Evolutionary conservation across 2,113 vertebrate genomes (phyloP), one percentile per base, ranked within the genome.

Genomic region (Esox niger): DNA sequence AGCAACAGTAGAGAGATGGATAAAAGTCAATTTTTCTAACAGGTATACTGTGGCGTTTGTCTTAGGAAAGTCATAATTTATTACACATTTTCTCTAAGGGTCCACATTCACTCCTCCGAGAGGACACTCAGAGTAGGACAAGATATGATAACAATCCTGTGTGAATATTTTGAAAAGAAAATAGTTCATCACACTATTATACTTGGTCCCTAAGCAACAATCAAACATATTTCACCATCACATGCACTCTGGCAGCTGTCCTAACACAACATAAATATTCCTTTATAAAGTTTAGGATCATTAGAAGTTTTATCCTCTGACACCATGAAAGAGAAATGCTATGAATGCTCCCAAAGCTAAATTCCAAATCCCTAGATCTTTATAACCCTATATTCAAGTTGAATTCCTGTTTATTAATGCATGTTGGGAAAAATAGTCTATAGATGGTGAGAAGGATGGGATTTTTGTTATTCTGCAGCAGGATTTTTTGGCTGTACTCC

Each of bases 171-270:
- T 13, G 35, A 15, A 13, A 38, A 38, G 35, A 43, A 43, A 15
- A 70, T 60, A 54, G 62, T 52, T 75, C 9, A 79, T 71, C 70
- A 74, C 62, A 69, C 67, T 33, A 62, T 69, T 20, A 73, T 55
- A 66, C 65, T 89, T 90, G 87, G 87, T 88, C 86, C 87, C 89
- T 83, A 84, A 81, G 80, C 55, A 80, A 15, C 73, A 61, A 63
- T 43, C 3, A 43, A 15, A 43, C 3, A 43, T 43, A 43, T 64
- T 26, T 71, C 26, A 9, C 65, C 67, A 52, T 52, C 59, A 60
- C n/a, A 76, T 79, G 73, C 31, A 77, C 54, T 69, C 23, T 47
- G 43, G 64, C 21, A 64, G 58, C 21, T 66, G 71, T 75, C 5
- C 46, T 30, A 67, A 75, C 31, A 46, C 62, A 76, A 70, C 25